Conservation (phyloP, 2,113 vertebrate species). For the Pituophis catenifer region DNA sequence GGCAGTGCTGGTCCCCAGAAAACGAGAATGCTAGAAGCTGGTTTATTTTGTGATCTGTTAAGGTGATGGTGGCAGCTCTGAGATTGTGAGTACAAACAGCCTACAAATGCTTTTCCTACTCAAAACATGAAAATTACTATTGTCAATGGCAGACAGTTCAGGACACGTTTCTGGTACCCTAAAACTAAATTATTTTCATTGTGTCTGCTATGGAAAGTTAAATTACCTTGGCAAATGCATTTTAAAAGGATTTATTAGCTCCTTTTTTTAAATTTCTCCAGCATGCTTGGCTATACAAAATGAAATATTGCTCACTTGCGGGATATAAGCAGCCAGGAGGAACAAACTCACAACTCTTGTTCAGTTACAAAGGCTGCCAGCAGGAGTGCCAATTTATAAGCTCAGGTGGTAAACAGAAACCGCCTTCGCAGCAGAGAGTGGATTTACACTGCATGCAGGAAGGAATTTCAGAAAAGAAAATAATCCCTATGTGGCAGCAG, state of each 20-base stretch:
- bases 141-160: background rate
- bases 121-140: conserved; percentile 19
- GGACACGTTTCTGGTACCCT: background rate
- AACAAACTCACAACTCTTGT: background rate
- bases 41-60: background rate
- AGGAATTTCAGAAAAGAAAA: background rate
- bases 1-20: conserved; percentile 21
- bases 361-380: background rate
- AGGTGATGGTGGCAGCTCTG: conserved; percentile 6
- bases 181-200: background rate
- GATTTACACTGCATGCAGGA: background rate
- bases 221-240: background rate
- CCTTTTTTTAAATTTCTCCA: background rate
- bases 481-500: background rate
- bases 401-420: background rate
- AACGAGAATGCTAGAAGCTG: background rate
- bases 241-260: background rate
- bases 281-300: background rate
- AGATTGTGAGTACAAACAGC: background rate
- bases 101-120: background rate
- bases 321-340: background rate
- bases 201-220: background rate
- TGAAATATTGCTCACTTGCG: background rate
- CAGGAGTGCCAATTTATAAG: background rate
- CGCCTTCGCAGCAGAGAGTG: background rate